These are phyloP conservation scores for Trachurus trachurus DNA, from an alignment of 2,797 vertebrate genomes.

Conservation along the genomic window DNA sequence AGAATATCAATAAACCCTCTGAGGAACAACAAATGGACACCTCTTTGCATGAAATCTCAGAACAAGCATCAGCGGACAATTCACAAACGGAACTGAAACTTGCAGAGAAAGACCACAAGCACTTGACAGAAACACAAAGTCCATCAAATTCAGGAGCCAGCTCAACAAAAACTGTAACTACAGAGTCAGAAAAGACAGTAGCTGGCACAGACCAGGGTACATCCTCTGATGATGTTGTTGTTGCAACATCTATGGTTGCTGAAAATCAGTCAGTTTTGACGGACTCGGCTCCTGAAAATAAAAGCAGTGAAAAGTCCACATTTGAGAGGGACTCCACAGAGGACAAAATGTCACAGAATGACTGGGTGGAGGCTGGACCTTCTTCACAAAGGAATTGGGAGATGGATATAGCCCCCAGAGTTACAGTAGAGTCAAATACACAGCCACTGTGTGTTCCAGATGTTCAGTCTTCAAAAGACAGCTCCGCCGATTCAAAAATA, in stretches of 20 bases:
- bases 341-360: not conserved
- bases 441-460: slow-evolving; percentile 4
- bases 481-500: not conserved
- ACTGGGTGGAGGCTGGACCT: not conserved
- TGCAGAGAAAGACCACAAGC: not conserved
- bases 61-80: slow-evolving; percentile 1
- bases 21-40: not conserved
- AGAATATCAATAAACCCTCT: not conserved
- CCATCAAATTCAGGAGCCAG: not conserved
- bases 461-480: not conserved
- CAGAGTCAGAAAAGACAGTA: not conserved
- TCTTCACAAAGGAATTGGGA: not conserved
- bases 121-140: not conserved
- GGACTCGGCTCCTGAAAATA: not conserved
- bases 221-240: not conserved
- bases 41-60: slow-evolving; percentile 12
- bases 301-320: not conserved
- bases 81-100: slow-evolving; percentile 5
- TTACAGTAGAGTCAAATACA: slow-evolving; percentile 3
- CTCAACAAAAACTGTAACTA: not conserved
- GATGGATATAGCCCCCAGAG: not conserved
- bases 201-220: not conserved
- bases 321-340: not conserved
- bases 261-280: not conserved
- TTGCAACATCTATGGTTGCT: not conserved